phyloP scores from a whole-genome alignment of 2,113 vertebrate species.

The Haplochromis vanheusdeni region DNA sequence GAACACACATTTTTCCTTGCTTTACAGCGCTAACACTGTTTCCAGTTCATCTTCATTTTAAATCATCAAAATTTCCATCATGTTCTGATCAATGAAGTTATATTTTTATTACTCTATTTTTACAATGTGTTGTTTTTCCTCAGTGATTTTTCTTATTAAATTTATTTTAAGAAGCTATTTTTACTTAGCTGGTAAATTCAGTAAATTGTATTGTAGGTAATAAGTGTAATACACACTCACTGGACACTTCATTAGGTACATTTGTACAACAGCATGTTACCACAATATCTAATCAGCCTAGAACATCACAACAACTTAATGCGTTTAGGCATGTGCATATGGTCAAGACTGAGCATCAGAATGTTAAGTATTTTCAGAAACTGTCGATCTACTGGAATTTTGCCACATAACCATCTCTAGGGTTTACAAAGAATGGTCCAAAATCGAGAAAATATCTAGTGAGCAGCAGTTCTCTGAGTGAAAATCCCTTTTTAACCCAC shows the following conservation, averaged over 20 bases:
- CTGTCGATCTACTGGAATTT: neutral
- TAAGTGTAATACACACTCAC: neutral
- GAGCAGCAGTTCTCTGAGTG: neutral
- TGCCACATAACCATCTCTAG: neutral
- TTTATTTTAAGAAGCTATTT: neutral
- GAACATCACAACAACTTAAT: neutral
- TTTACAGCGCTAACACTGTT: neutral
- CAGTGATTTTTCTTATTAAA: neutral
- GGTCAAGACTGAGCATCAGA: neutral
- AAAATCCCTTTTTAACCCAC: neutral
- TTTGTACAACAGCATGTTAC: neutral
- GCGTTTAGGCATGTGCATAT: neutral
- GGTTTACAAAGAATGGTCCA: neutral
- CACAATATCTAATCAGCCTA: neutral
- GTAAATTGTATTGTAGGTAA: neutral
- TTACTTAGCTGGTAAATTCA: neutral
- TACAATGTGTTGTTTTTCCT: neutral
- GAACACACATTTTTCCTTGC: neutral
- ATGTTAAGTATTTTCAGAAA: neutral
- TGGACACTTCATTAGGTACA: neutral
- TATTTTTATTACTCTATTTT: neutral
- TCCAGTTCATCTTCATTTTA: neutral
- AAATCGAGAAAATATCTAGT: neutral
- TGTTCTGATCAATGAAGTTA: neutral
- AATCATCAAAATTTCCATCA: neutral